phyloP scores from a whole-genome alignment of 2,888 invertebrate genomes.

The Acleris cristana region DNA sequence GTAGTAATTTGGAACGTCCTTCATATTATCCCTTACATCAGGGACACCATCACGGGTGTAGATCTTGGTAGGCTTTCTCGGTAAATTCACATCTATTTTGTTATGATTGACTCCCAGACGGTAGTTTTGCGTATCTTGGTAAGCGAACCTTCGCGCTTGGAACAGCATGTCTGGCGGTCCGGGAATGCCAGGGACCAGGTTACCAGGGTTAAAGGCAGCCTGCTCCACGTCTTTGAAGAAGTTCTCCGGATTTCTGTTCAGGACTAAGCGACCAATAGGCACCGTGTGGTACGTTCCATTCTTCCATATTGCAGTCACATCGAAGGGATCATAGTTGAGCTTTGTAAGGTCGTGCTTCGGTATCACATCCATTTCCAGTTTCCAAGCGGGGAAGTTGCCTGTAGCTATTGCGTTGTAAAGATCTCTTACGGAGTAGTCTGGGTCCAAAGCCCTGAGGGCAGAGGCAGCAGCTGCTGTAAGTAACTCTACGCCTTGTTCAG shows the following conservation, averaged over 20 bases:
- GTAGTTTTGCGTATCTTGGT: background rate
- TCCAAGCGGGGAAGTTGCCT: slow-evolving; percentile 87
- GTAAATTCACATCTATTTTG: slow-evolving; percentile 2
- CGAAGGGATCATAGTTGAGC: slow-evolving; percentile 92
- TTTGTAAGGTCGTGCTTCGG: slow-evolving; percentile 89
- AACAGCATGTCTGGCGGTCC: slow-evolving; percentile 48
- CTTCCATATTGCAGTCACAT: slow-evolving; percentile 93
- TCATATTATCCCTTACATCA: slow-evolving; percentile 89
- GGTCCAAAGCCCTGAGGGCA: slow-evolving; percentile 86
- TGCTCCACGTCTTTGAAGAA: slow-evolving; percentile 57
- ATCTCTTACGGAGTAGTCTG: slow-evolving; percentile 91
- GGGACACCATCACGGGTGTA: slow-evolving; percentile 80
- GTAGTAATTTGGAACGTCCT: slow-evolving; percentile 94
- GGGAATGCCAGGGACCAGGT: slow-evolving; percentile 69
- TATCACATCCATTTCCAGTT: slow-evolving; percentile 90
- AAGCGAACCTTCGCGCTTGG: background rate
- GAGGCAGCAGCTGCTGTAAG: slow-evolving; percentile 84
- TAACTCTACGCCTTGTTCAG: slow-evolving; percentile 91
- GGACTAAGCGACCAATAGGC: slow-evolving; percentile 89
- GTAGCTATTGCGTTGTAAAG: slow-evolving; percentile 90
- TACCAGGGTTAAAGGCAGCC: slow-evolving; percentile 60
- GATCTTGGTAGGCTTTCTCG: background rate
- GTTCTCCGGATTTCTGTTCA: slow-evolving; percentile 85
- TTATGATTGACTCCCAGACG: slow-evolving; percentile 1
- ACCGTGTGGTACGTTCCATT: slow-evolving; percentile 90